A percentile compares a stretch with the other conserved stretches of the same genome.
Conservation (phyloP, 1,140 invertebrate species). For the Drosophila teissieri region DNA sequence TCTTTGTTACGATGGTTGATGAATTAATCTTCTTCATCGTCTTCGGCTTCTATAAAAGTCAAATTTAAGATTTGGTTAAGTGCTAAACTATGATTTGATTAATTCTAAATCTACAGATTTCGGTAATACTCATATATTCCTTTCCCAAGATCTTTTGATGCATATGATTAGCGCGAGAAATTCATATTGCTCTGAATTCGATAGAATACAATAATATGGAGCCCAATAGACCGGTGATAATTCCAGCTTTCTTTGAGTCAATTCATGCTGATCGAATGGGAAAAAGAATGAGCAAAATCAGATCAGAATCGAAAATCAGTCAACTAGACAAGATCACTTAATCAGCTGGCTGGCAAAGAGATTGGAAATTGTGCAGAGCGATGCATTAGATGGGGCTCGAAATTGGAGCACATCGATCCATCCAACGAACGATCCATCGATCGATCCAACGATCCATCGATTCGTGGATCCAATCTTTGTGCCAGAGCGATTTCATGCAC, state of each 20-base stretch:
- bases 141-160: neutral
- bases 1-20: too few relatives aligned
- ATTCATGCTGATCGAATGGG: constrained; percentile 42
- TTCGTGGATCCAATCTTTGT: constrained; percentile 25
- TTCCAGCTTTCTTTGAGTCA: constrained; percentile 46
- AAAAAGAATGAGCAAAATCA: constrained; percentile 11
- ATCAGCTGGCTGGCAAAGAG: constrained; percentile 46
- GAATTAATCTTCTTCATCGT: too few relatives aligned
- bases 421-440: constrained; percentile 25
- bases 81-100: neutral
- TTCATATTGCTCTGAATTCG: constrained; percentile 1
- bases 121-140: too few relatives aligned
- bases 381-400: constrained; percentile 28
- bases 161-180: constrained; percentile 2
- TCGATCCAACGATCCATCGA: constrained; percentile 19
- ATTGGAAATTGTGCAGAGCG: constrained; percentile 39
- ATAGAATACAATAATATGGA: constrained; percentile 6
- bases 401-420: constrained; percentile 46
- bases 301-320: constrained; percentile 43
- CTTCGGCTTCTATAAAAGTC: too few relatives aligned
- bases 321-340: constrained; percentile 62
- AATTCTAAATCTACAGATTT: neutral
- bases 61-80: too few relatives aligned
- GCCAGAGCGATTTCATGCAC: constrained; percentile 63
- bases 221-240: constrained; percentile 31